Evolutionary conservation across 2,797 vertebrate species (phyloP).

Genomic region (Bufotes viridis): DNA sequence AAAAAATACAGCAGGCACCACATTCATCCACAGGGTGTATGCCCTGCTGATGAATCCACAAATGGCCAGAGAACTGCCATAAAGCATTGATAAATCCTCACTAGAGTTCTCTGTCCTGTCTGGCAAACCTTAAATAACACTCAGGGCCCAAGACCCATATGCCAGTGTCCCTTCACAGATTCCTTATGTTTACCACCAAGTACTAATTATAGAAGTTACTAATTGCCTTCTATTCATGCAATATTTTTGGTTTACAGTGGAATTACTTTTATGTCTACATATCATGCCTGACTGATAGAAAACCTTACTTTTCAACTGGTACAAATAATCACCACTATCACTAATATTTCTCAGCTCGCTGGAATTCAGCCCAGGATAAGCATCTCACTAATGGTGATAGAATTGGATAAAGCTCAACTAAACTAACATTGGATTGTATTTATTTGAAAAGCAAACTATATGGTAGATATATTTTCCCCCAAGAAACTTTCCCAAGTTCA

Average conservation of each 20-base stretch:
- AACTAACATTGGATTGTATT: not conserved
- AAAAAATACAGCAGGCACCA: too few species aligned
- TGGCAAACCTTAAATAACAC: not conserved
- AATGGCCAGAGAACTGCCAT: not conserved
- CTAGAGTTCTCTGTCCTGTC: not conserved
- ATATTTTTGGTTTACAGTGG: not conserved
- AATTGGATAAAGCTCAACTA: not conserved
- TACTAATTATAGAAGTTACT: not conserved
- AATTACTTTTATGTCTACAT: not conserved
- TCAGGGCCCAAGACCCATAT: not conserved
- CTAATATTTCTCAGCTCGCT: not conserved
- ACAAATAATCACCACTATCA: not conserved
- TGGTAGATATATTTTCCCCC: not conserved
- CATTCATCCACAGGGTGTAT: not conserved
- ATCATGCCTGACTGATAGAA: not conserved
- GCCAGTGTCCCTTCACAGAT: not conserved
- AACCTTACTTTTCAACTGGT: not conserved
- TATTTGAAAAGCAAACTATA: not conserved
- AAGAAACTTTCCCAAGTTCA: conserved; percentile 55
- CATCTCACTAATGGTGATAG: not conserved
- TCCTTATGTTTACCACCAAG: not conserved
- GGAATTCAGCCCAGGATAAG: not conserved
- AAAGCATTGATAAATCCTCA: not conserved
- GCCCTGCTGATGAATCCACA: not conserved
- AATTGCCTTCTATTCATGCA: too few species aligned